Conservation (phyloP, 2,888 invertebrate species). For the Athripsodes cinereus region DNA sequence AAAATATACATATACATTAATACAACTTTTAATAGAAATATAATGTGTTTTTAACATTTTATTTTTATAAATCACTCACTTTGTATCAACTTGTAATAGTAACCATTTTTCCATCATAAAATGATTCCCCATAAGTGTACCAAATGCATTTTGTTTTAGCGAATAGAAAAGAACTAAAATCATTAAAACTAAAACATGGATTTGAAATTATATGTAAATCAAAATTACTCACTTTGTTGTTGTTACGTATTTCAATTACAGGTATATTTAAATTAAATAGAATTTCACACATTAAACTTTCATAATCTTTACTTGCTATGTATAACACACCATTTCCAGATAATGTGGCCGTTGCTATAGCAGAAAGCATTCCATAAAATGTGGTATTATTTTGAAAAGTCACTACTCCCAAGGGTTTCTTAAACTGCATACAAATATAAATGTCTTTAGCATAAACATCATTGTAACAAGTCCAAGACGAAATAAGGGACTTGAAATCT, state of each 20-base stretch:
- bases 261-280: constrained; percentile 15
- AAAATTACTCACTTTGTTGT: background rate
- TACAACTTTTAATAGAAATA: background rate
- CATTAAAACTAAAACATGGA: constrained; percentile 39
- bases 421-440: background rate
- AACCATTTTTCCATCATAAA: background rate
- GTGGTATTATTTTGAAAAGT: constrained; percentile 28
- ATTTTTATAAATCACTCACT: too few relatives aligned
- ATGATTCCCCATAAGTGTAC: constrained; percentile 24
- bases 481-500: too few relatives aligned
- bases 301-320: background rate
- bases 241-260: constrained; percentile 3
- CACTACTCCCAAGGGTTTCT: constrained; percentile 29
- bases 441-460: background rate
- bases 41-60: too few relatives aligned
- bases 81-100: background rate
- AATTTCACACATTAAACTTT: constrained; percentile 13
- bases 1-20: background rate
- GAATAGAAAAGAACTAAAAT: constrained; percentile 38
- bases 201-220: background rate
- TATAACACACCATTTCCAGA: constrained; percentile 34
- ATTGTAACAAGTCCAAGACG: background rate
- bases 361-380: constrained; percentile 23
- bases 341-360: constrained; percentile 31
- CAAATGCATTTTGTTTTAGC: constrained; percentile 19